phyloP scores from a whole-genome alignment of 2,888 invertebrate genomes.

The Sminthurinus aureus region DNA sequence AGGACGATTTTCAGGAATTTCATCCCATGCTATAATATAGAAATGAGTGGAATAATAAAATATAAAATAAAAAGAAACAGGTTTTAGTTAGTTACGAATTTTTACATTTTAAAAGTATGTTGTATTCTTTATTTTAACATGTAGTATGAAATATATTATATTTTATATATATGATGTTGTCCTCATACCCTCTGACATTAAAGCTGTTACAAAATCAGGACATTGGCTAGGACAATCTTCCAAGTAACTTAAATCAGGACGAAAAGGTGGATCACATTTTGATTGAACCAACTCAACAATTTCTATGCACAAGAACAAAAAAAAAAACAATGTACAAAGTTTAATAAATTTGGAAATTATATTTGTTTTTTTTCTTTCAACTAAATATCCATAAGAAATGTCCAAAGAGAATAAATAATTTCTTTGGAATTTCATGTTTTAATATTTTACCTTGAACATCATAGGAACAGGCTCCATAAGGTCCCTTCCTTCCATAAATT shows the following conservation, averaged over 20 bases:
- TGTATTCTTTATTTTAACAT: too few species aligned
- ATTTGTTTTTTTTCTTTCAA: not conserved
- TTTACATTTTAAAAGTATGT: too few species aligned
- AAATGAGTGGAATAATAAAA: not conserved
- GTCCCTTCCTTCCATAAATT: constrained; percentile 88
- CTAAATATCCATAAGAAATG: not conserved
- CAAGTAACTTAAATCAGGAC: constrained; percentile 78
- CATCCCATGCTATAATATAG: constrained; percentile 70
- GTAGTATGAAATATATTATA: too few species aligned
- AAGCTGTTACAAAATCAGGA: constrained; percentile 80
- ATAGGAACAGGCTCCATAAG: constrained; percentile 79
- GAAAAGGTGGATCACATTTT: constrained; percentile 76
- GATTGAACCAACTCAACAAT: constrained; percentile 83
- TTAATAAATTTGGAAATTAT: not conserved
- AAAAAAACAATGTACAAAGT: not conserved
- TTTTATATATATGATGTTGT: not conserved
- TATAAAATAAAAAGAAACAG: not conserved
- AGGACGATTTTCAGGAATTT: constrained; percentile 81
- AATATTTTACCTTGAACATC: constrained; percentile 80
- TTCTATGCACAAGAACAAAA: constrained; percentile 68
- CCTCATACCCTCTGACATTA: constrained; percentile 73
- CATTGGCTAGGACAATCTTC: constrained; percentile 76
- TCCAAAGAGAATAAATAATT: not conserved
- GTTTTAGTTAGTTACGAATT: too few species aligned
- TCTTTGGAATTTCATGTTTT: too few species aligned